Percentiles rank a stretch among this genome's conserved stretches.
Evolutionary conservation across 2,888 invertebrate species (phyloP).

Genomic region (Plebejus anna): DNA sequence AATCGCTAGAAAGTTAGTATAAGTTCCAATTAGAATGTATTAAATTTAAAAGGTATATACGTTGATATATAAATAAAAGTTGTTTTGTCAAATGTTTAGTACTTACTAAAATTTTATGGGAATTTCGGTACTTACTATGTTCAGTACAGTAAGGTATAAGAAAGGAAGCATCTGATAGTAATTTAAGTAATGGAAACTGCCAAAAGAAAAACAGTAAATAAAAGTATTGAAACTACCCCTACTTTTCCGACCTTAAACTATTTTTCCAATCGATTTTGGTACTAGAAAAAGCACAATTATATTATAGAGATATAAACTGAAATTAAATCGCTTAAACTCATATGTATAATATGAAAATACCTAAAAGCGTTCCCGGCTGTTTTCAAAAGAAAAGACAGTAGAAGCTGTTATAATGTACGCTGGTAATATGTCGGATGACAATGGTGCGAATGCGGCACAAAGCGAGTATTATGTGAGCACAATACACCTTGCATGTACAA

Average conservation of each 20-base stretch:
- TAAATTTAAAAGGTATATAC: background rate
- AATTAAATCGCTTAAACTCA: constrained; percentile 5
- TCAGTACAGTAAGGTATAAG: too few relatives aligned
- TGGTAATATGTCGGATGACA: constrained; percentile 76
- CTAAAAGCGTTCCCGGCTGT: constrained; percentile 40
- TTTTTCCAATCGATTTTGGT: background rate
- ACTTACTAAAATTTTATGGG: too few relatives aligned
- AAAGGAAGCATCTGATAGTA: too few relatives aligned
- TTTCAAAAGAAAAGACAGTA: constrained; percentile 70
- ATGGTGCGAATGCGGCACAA: constrained; percentile 73
- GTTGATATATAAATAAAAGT: background rate
- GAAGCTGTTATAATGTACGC: constrained; percentile 72
- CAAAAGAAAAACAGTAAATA: too few relatives aligned
- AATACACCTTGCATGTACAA: constrained; percentile 73
- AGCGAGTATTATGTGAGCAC: constrained; percentile 74
- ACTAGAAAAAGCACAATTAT: background rate
- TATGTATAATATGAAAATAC: constrained; percentile 22
- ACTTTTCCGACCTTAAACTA: too few relatives aligned
- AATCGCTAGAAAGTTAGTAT: too few relatives aligned
- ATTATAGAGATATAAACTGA: background rate
- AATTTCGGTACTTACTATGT: too few relatives aligned
- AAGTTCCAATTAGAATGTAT: background rate
- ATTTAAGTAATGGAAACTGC: too few relatives aligned
- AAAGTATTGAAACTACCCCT: too few relatives aligned
- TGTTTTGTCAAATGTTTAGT: too few relatives aligned